Evolutionary conservation across 2,113 vertebrate species (phyloP), one percentile per base, ranked within the genome.

Genomic region (Pseudopipra pipra): DNA sequence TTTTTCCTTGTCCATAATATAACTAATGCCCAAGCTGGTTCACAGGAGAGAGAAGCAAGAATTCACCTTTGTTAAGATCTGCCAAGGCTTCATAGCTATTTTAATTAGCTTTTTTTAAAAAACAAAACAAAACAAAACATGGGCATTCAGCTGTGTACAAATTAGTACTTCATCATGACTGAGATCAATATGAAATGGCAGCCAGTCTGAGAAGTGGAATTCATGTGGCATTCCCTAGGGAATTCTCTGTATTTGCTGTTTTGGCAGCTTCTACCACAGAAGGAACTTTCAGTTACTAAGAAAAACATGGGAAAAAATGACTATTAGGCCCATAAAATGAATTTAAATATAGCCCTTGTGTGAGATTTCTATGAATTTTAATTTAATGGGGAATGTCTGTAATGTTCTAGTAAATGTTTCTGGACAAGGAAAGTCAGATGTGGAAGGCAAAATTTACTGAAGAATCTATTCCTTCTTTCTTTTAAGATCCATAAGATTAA

Each of bases 141-240:
- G 15, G 37, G 63, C 83, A 68, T 93, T 97, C 89, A 92, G 52
- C 91, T 90, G 63, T 72, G 76, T 81, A 95, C 96, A 95, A 93
- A 96, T 95, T 96, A 94, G 95, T 97, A 95, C 86, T 96, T 95
- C 94, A 92, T 93, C 86, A 89, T 87, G 87, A 61, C 89, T 78
- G 76, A 87, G 94, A 97, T 96, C 96, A 92, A 87, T 96, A 95
- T 58, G 80, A 92, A 96, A 95, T 56, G 86, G 89, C 95, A 92
- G 80, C 65, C 86, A 85, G 91, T 72, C 83, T 78, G 76, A 95
- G 96, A 95, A 84, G 77, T 81, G 86, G 93, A 96, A 97, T 92
- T 87, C 0, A 17, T 87, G 89, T 79, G 73, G 68, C 86, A 87
- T 81, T 92, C 94, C 91, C 2, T 1, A 37, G 61, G 61, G 94